Evolutionary conservation across 2,888 invertebrate species (phyloP).

Genomic region (Amiota minor): DNA sequence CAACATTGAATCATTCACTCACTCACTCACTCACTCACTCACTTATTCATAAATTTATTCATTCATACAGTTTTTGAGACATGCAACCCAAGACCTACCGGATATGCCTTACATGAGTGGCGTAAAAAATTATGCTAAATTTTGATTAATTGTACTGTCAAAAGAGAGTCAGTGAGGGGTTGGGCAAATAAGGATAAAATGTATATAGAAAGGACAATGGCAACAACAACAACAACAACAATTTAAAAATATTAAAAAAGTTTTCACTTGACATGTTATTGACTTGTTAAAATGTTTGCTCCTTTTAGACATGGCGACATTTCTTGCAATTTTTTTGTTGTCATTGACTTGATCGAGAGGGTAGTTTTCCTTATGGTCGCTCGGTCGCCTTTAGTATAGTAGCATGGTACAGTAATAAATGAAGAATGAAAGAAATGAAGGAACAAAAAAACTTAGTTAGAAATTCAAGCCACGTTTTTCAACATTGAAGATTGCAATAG

Average conservation of each 20-base stretch:
- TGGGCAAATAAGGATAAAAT: not conserved
- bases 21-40: too few relatives aligned
- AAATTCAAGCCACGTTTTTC: conserved; percentile 62
- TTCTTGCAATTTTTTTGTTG: conserved; percentile 50
- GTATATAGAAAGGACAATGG: not conserved
- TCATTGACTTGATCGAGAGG: conserved; percentile 49
- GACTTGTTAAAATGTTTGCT: conserved; percentile 66
- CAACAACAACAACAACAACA: conserved; percentile 48
- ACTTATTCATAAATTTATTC: too few relatives aligned
- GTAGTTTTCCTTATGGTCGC: conserved; percentile 48
- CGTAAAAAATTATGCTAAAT: conserved; percentile 57
- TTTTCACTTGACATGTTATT: conserved; percentile 68
- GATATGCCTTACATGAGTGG: conserved; percentile 38
- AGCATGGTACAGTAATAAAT: not conserved
- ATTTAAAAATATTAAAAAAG: conserved; percentile 66
- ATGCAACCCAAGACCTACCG: not conserved
- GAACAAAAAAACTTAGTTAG: conserved; percentile 55
- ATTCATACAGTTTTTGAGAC: too few relatives aligned
- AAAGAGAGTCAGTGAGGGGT: not conserved
- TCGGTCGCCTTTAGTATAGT: not conserved
- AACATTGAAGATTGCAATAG: conserved; percentile 66
- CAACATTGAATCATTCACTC: too few relatives aligned
- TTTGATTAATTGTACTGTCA: conserved; percentile 65
- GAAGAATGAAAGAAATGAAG: not conserved
- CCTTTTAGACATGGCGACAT: conserved; percentile 38